phyloP scores from a whole-genome alignment of 2,797 vertebrate genomes.

The Alectoris magna region DNA sequence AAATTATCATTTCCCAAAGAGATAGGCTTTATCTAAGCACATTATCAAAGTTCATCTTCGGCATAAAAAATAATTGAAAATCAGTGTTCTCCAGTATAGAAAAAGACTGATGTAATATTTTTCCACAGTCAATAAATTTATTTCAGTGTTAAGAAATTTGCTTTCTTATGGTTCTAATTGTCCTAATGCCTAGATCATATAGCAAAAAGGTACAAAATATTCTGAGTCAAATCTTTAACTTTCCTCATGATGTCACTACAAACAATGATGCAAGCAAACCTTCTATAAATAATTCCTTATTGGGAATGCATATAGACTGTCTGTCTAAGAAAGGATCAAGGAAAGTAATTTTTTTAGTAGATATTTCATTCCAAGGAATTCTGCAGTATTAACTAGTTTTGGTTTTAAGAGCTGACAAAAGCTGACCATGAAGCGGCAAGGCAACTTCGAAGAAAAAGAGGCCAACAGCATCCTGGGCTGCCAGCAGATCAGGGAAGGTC shows the following conservation, averaged over 20 bases:
- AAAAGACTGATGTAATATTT: not conserved
- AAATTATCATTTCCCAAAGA: not conserved
- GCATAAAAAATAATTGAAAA: not conserved
- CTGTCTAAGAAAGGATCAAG: not conserved
- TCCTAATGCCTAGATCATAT: not conserved
- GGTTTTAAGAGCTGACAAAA: not conserved
- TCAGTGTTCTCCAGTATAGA: not conserved
- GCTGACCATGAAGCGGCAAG: not conserved
- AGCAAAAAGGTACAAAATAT: not conserved
- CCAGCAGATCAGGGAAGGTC: rapidly evolving
- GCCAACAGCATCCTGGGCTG: not conserved
- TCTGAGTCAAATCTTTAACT: not conserved
- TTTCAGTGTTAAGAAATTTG: not conserved
- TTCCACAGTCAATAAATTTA: not conserved
- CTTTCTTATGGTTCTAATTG: not conserved
- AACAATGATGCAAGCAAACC: not conserved
- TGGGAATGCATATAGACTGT: not conserved
- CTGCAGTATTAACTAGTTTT: not conserved
- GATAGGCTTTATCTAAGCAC: not conserved
- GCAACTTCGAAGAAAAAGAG: not conserved
- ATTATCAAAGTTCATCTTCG: not conserved
- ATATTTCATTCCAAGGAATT: not conserved
- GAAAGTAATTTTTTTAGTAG: not conserved
- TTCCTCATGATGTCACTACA: not conserved
- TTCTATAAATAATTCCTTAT: not conserved